A percentile compares a stretch with the other conserved stretches of the same genome.
Conservation (phyloP, 2,888 invertebrate genomes). For the Neocrepidodera transversa region DNA sequence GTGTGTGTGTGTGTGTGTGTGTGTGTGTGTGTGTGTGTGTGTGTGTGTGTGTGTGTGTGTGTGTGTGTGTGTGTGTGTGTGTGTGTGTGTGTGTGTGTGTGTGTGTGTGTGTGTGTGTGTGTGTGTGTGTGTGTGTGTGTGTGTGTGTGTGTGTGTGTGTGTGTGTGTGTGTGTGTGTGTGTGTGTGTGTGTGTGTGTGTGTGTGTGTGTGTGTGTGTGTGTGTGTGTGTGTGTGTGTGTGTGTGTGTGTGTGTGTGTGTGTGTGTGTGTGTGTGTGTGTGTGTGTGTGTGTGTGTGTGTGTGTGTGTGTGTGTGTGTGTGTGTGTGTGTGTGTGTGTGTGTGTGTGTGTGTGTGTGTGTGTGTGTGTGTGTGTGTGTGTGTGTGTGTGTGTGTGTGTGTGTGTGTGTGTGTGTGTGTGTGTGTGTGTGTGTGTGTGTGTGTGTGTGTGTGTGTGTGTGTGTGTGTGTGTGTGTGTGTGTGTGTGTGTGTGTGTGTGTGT, state of each 20-base stretch:
- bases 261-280: slow-evolving; percentile 6
- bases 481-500: slow-evolving; percentile 6
- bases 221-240: slow-evolving; percentile 6
- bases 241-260: slow-evolving; percentile 6
- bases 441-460: background rate
- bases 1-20: slow-evolving; percentile 6
- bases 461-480: slow-evolving; percentile 2
- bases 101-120: slow-evolving; percentile 6
- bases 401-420: slow-evolving; percentile 4
- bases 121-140: slow-evolving; percentile 6
- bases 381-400: slow-evolving; percentile 1
- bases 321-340: slow-evolving; percentile 6
- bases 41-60: slow-evolving; percentile 6
- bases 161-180: slow-evolving; percentile 6
- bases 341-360: slow-evolving; percentile 6
- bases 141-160: slow-evolving; percentile 6
- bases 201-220: slow-evolving; percentile 6
- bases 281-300: slow-evolving; percentile 6
- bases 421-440: slow-evolving; percentile 1
- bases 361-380: slow-evolving; percentile 6
- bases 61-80: slow-evolving; percentile 6
- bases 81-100: slow-evolving; percentile 6
- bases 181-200: slow-evolving; percentile 6
- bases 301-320: slow-evolving; percentile 6
- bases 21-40: slow-evolving; percentile 6